phyloP scores from a whole-genome alignment of 2,888 invertebrate species.

The Chrysotoxum bicinctum region DNA sequence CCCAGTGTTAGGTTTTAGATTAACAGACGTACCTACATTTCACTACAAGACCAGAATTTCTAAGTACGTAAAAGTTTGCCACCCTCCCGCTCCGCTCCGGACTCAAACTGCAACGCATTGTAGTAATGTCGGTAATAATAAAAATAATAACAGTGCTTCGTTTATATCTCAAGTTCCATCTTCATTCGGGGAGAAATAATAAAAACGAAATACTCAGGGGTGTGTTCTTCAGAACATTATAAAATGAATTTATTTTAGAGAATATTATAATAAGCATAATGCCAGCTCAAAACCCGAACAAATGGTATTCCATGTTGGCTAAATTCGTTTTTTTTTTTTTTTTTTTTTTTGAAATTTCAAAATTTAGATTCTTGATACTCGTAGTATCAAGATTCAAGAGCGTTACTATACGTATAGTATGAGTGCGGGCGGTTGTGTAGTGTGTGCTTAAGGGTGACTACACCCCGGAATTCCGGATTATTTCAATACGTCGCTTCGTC shows the following conservation, averaged over 20 bases:
- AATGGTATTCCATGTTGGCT: conserved; percentile 44
- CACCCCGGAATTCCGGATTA: conserved; percentile 72
- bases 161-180: conserved; percentile 67
- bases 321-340: background rate
- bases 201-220: conserved; percentile 46
- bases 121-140: conserved; percentile 66
- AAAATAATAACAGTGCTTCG: conserved; percentile 67
- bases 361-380: conserved; percentile 67
- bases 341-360: conserved; percentile 37
- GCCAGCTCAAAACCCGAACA: conserved; percentile 28
- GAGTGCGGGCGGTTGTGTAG: conserved; percentile 57
- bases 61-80: conserved; percentile 11
- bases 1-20: conserved; percentile 42
- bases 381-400: no score
- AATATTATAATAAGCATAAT: conserved; percentile 63
- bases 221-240: conserved; percentile 48
- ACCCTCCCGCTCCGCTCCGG: background rate
- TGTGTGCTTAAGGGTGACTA: conserved; percentile 62
- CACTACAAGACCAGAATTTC: background rate
- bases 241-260: conserved; percentile 70
- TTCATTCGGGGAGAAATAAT: conserved; percentile 36
- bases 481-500: conserved; percentile 60
- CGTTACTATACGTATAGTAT: background rate
- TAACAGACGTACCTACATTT: background rate
- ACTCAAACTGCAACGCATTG: conserved; percentile 46